These are phyloP conservation scores for Amblyornis subalaris DNA, from an alignment of 2,113 vertebrate genomes.

Conservation along the genomic window DNA sequence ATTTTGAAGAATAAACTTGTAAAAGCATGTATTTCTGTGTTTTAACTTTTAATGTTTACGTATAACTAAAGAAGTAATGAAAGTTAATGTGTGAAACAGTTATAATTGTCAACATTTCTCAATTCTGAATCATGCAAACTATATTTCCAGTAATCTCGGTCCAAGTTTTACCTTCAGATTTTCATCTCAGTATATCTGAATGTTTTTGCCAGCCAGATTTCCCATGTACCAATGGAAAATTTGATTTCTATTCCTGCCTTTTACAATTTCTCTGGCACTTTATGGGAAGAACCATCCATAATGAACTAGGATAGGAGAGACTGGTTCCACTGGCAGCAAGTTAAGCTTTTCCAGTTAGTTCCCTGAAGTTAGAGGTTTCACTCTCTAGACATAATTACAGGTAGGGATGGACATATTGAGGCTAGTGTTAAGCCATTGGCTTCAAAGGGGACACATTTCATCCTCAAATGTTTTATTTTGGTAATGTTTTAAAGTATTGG, in stretches of 20 bases:
- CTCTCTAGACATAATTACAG: neutral
- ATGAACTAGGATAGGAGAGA: neutral
- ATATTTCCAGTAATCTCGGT: neutral
- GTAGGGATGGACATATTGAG: neutral
- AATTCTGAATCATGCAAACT: neutral
- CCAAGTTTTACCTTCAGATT: neutral
- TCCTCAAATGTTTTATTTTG: neutral
- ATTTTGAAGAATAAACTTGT: neutral
- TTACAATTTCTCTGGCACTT: neutral
- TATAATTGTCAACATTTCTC: neutral
- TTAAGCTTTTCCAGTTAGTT: neutral
- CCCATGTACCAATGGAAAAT: neutral
- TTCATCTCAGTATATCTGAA: neutral
- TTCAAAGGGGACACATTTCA: neutral
- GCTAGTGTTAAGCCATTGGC: neutral
- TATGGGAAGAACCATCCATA: neutral
- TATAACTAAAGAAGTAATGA: neutral
- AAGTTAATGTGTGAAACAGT: neutral
- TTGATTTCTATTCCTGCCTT: neutral
- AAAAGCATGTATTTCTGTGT: neutral
- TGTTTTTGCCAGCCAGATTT: neutral
- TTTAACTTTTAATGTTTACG: neutral
- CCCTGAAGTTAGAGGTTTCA: neutral
- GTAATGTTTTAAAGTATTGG: neutral
- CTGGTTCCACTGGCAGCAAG: neutral